These are phyloP conservation scores for Whitmania pigra DNA, from an alignment of 1,140 invertebrate genomes.

Conservation along the genomic window DNA sequence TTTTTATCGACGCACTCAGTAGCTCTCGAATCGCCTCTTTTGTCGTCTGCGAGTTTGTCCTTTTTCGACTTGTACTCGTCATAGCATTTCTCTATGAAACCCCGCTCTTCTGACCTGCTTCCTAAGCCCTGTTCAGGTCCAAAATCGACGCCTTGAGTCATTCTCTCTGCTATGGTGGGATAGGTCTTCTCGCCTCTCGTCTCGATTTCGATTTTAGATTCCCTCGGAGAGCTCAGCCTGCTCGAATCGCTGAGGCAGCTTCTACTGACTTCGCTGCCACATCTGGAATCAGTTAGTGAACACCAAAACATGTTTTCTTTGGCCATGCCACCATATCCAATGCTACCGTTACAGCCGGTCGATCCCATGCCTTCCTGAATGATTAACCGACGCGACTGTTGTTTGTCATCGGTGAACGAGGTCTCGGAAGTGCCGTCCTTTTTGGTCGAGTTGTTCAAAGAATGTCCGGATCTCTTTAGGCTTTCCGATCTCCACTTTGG, in stretches of 20 bases:
- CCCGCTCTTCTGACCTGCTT: no score
- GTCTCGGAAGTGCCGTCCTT: not conserved
- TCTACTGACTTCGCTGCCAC: not conserved
- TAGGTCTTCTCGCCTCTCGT: conserved; percentile 1
- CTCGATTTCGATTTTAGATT: not conserved
- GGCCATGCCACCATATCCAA: not conserved
- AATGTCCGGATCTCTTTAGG: no score
- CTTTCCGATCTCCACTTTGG: not conserved
- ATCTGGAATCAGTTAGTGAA: not conserved
- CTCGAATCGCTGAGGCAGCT: not conserved
- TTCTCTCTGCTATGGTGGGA: not conserved
- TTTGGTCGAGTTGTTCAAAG: not conserved
- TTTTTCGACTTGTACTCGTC: not conserved
- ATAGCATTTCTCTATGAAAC: not conserved
- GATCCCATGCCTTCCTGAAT: not conserved
- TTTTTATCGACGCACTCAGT: not conserved
- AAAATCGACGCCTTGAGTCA: not conserved
- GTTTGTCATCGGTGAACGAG: no score
- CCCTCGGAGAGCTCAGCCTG: not conserved
- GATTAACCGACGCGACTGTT: not conserved
- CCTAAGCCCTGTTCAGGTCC: no score
- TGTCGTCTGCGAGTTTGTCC: not conserved
- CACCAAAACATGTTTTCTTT: not conserved
- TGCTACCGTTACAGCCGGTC: not conserved
- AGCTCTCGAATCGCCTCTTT: not conserved